Percentiles rank a stretch among this genome's conserved stretches.
These are phyloP conservation scores for Stenoptilia bipunctidactyla DNA, from an alignment of 2,888 invertebrate species.

Conservation along the genomic window DNA sequence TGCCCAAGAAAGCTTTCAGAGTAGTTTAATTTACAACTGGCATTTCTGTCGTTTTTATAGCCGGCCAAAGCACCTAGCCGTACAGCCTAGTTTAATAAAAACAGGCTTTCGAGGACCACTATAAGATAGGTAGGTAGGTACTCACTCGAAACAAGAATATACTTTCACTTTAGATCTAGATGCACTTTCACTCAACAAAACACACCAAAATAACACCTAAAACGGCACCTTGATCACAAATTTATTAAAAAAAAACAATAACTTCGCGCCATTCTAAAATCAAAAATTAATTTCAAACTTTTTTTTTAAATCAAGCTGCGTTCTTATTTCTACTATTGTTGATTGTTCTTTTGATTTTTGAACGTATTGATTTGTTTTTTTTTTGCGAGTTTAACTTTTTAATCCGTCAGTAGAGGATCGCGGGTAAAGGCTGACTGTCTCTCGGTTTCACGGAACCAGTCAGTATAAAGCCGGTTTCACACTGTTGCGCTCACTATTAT, in stretches of 20 bases:
- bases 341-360: no score
- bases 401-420: slow-evolving; percentile 14
- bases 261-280: neutral
- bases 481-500: slow-evolving; percentile 35
- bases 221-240: neutral
- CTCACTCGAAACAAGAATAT: slow-evolving; percentile 29
- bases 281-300: neutral
- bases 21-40: no score
- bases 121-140: slow-evolving; percentile 17
- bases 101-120: slow-evolving; percentile 28
- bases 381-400: neutral
- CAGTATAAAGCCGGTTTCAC: slow-evolving; percentile 28
- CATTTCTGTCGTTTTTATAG: no score
- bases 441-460: slow-evolving; percentile 46
- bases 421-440: slow-evolving; percentile 36
- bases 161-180: slow-evolving; percentile 58
- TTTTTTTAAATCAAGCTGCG: neutral
- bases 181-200: slow-evolving; percentile 51
- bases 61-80: slow-evolving; percentile 19
- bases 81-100: slow-evolving; percentile 28
- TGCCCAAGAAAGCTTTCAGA: no score
- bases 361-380: no score
- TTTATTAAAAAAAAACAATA: neutral
- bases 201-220: slow-evolving; percentile 5
- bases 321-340: no score